Percentiles rank a stretch among this genome's conserved stretches.
phyloP scores from a whole-genome alignment of 2,797 vertebrate species.

The Malacoraja senta region DNA sequence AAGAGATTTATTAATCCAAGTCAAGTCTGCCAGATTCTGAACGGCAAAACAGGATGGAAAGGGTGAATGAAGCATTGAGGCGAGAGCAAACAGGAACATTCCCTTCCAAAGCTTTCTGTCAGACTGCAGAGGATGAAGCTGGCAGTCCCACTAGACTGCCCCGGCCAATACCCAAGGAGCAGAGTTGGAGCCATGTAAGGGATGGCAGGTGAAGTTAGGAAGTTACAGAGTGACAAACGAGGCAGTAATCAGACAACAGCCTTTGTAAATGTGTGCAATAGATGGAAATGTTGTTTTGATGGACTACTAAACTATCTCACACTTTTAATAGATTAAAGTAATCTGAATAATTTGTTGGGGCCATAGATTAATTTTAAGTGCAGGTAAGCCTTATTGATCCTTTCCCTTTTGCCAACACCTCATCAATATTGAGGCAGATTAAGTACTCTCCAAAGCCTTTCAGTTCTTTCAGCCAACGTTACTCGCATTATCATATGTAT shows the following conservation, averaged over 20 bases:
- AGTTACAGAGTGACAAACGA: too few relatives aligned
- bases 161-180: neutral
- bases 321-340: neutral
- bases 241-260: neutral
- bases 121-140: neutral
- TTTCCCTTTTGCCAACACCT: neutral
- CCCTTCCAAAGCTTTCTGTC: slow-evolving; percentile 7
- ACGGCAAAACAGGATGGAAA: neutral
- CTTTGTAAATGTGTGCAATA: neutral
- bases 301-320: neutral
- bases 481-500: neutral
- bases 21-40: slow-evolving; percentile 16
- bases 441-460: neutral
- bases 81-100: neutral
- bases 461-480: neutral
- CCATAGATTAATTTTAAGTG: neutral
- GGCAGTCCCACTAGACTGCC: neutral
- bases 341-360: neutral
- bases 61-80: slow-evolving; percentile 17
- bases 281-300: neutral
- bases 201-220: neutral
- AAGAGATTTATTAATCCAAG: neutral
- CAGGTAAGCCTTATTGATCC: neutral
- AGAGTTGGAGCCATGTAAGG: neutral
- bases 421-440: neutral